phyloP scores from a whole-genome alignment of 2,888 invertebrate genomes.

The Platycheirus albimanus region DNA sequence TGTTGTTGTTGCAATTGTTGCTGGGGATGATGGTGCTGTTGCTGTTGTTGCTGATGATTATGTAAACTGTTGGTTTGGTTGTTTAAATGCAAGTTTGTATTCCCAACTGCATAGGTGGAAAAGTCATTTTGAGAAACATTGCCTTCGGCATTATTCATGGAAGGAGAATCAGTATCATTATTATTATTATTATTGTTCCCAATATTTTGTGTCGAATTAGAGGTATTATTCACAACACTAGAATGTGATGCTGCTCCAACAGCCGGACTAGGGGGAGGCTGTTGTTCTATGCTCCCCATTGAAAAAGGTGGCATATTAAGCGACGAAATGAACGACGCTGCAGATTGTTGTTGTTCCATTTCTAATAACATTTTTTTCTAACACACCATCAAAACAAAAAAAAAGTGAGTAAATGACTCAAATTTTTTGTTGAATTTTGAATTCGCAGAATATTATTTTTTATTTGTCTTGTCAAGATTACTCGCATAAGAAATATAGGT shows the following conservation, averaged over 20 bases:
- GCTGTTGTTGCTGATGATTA: constrained; percentile 76
- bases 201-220: constrained; percentile 71
- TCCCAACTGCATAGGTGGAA: constrained; percentile 82
- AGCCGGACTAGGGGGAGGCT: constrained; percentile 87
- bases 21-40: constrained; percentile 78
- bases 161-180: constrained; percentile 72
- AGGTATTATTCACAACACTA: constrained; percentile 73
- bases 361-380: constrained; percentile 90
- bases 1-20: constrained; percentile 79
- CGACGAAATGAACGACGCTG: constrained; percentile 93
- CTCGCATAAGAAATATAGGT: too few relatives aligned
- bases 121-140: constrained; percentile 76
- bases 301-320: constrained; percentile 95
- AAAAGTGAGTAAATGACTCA: constrained; percentile 31
- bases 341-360: constrained; percentile 92
- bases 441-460: background rate
- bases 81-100: constrained; percentile 79
- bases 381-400: constrained; percentile 68
- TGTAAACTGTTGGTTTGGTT: constrained; percentile 71
- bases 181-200: constrained; percentile 65
- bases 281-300: constrained; percentile 86
- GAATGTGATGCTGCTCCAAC: constrained; percentile 79
- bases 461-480: background rate
- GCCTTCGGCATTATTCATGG: constrained; percentile 70
- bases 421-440: constrained; percentile 16